Base-by-base conservation (phyloP, 2,888 invertebrate genomes). In the Silvanus unidentatus region DNA sequence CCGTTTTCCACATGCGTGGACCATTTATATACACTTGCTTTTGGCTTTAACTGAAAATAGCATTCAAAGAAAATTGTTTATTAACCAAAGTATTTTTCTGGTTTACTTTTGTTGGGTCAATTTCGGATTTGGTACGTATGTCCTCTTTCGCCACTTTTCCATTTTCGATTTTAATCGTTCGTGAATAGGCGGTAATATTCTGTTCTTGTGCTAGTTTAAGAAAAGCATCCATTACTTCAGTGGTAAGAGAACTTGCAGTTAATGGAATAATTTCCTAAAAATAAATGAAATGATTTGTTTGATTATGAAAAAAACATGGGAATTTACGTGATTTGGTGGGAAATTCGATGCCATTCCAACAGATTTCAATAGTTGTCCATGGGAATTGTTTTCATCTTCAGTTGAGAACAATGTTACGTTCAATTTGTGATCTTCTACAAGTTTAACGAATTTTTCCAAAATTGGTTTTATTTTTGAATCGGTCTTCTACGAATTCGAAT, bases 391-490 rank as follows among this genome's bases (percentile, higher is more conserved):
- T 15, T 13, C 8, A 13, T 15, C 16, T 37, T 37, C 37, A 37
- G 15, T 15, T 13, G 37, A 9, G 37, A 37, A 9, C 3, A 37
- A 3, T 16, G 37, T 15, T 6, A 37, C 37, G n/a, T 37, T 37
- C 14, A 37, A 11, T 16, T 37, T 37, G n/a, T 37, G 9, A 11
- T 37, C 37, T 12, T 37, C 37, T 6, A 37, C 16, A 9, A 37
- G 16, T 16, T 37, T 37, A 3, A 37, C 37, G 3, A 37, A 16
- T 37, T 37, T 37, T 16, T 37, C 12, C 14, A 37, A 16, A 12
- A 12, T 15, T 9, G 37, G 15, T 3, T 37, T 37, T 22, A n/a
- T n/a, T n/a, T n/a, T n/a, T n/a, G n/a, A n/a, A 22, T 22, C 22
- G 8, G 22, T 5, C 8, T 22, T 22, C 22, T 22, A 22, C 22